Base-by-base conservation (phyloP, 2,888 invertebrate genomes). In the Caenorhabditis sinica region DNA sequence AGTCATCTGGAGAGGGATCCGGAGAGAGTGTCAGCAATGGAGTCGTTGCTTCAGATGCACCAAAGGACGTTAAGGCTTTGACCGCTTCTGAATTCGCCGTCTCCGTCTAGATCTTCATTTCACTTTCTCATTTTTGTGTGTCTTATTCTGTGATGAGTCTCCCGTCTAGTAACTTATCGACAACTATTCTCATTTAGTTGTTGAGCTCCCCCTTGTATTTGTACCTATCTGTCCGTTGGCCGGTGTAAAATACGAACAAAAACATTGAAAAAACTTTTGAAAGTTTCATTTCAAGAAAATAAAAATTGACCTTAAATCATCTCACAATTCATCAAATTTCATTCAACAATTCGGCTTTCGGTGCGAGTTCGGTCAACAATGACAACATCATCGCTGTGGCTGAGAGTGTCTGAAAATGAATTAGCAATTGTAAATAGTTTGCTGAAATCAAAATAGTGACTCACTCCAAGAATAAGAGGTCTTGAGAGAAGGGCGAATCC, bases 401-500 rank as follows among this genome's bases (percentile, higher is more conserved):
- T 11, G 80, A 80, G 17, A 80, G 80, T 1, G 80, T 80, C 80
- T 80, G 72, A 66, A 79, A 80, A 36, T 25, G 63, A 63, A 25
- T 53, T 43, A 25, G 28, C 9, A 0, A 23, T 28, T 40, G 23
- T 6, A 6, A 25, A 11, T 40, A 23, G 23, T 17, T 33, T 11
- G 6, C 40, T 40, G 13, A 25, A 49, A 56, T 5, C n/a, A n/a
- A n/a, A n/a, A n/a, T n/a, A 30, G 65, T 23, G 49, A 77, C 68
- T 61, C 66, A 89, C 88, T 40, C 86, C 87, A 8, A 89, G 60
- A 73, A 89, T 89, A 40, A 89, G 82, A 13, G 89, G 87, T 45
- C 87, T 80, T 1, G 87, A 86, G 2, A 89, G 75, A 9, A 89
- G 71, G 8, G 89, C 89, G 60, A 89, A 89, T n/a, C 89, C 89